Evolutionary conservation across 2,113 vertebrate species (phyloP).

Genomic region (Rissa tridactyla): DNA sequence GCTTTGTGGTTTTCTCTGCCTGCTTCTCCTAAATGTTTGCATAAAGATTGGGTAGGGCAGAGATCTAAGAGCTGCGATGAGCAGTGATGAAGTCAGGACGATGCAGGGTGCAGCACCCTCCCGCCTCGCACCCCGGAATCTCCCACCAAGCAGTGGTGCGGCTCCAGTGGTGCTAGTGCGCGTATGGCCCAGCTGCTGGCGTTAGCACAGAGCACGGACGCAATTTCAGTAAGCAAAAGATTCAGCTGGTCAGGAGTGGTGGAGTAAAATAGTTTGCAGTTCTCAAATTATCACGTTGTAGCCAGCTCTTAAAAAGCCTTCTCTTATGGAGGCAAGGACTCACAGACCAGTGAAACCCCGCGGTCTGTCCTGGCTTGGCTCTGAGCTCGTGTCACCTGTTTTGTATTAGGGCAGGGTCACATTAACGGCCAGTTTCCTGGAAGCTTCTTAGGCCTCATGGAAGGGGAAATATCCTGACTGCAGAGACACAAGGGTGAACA

Average conservation of each 20-base stretch:
- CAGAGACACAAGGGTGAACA: not conserved
- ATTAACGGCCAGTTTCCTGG: not conserved
- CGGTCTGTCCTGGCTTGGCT: not conserved
- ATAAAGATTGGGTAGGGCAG: not conserved
- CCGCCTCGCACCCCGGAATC: not conserved
- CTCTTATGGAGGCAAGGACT: not conserved
- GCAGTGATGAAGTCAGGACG: not conserved
- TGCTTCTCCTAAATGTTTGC: not conserved
- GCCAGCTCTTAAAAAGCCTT: not conserved
- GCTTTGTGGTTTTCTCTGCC: not conserved
- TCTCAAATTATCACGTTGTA: not conserved
- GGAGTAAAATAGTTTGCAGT: not conserved
- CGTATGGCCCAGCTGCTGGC: not conserved
- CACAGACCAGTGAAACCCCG: not conserved
- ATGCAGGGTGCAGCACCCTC: not conserved
- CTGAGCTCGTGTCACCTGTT: not conserved
- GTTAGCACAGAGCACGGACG: rapidly evolving
- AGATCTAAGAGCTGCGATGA: not conserved
- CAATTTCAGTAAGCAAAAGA: not conserved
- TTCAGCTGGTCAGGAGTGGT: not conserved
- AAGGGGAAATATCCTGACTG: not conserved
- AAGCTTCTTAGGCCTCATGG: not conserved
- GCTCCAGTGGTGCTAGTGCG: not conserved
- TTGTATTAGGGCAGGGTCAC: conserved; percentile 9
- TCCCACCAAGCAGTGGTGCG: not conserved